These are phyloP conservation scores for Drosophila anceps DNA, from an alignment of 2,888 invertebrate genomes.

Conservation along the genomic window DNA sequence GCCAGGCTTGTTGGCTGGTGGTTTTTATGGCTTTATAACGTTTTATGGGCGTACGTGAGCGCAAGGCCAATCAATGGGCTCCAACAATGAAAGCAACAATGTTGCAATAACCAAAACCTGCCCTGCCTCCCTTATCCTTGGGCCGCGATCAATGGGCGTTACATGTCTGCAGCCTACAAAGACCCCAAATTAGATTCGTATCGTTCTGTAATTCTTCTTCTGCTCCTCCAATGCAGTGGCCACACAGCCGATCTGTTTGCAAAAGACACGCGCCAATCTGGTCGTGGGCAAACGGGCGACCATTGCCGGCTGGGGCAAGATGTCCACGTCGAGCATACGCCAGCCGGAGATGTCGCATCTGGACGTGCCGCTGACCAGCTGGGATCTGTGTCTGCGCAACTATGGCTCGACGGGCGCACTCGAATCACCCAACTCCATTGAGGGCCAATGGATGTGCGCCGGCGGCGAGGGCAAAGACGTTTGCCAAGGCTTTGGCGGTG, in stretches of 20 bases:
- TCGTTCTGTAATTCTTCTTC: not conserved
- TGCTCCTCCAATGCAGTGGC: conserved; percentile 87
- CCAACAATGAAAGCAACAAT: conserved; percentile 22
- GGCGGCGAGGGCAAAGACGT: conserved; percentile 92
- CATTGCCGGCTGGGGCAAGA: conserved; percentile 88
- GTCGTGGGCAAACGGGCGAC: conserved; percentile 85
- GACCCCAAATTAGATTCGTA: not conserved
- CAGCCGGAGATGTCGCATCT: conserved; percentile 89
- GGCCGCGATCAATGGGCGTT: conserved; percentile 1
- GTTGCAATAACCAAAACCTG: conserved; percentile 13
- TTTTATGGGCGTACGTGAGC: conserved; percentile 52
- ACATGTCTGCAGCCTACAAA: not conserved
- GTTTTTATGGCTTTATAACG: conserved; percentile 74
- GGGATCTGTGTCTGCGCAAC: conserved; percentile 89
- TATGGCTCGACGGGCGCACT: conserved; percentile 89
- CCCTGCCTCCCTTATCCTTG: not conserved
- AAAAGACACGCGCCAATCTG: conserved; percentile 84
- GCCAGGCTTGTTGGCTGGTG: conserved; percentile 56
- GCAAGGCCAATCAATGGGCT: conserved; percentile 37
- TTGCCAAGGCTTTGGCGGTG: conserved; percentile 92
- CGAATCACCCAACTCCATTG: conserved; percentile 86
- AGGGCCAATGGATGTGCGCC: conserved; percentile 89
- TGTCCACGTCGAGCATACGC: conserved; percentile 86
- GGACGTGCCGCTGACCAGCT: conserved; percentile 89
- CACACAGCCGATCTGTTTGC: conserved; percentile 91